Evolutionary conservation across 2,113 vertebrate species (phyloP).

Genomic region (Tor tambroides): DNA sequence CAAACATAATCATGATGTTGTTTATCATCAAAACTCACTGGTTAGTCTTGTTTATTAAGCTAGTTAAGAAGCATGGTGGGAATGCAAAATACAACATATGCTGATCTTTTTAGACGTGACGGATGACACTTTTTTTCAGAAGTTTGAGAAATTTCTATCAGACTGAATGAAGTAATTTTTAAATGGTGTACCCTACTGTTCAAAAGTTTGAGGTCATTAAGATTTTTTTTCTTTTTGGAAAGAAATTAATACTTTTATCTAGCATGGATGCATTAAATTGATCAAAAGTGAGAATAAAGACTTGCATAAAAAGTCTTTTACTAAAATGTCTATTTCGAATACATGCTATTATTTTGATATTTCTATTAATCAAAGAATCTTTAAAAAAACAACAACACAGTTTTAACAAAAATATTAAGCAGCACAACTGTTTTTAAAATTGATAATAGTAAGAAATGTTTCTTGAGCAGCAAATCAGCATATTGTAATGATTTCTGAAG

Average conservation of each 20-base stretch:
- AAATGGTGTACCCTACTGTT: not conserved
- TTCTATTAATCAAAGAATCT: not conserved
- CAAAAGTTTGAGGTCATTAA: not conserved
- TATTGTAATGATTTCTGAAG: not conserved
- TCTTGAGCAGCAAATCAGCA: not conserved
- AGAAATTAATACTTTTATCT: not conserved
- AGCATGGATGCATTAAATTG: not conserved
- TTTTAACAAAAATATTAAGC: not conserved
- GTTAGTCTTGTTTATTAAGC: not conserved
- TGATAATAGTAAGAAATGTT: not conserved
- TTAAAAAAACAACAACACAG: not conserved
- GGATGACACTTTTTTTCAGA: not conserved
- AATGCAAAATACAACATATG: not conserved
- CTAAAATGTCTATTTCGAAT: not conserved
- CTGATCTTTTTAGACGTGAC: not conserved
- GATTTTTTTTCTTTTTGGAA: not conserved
- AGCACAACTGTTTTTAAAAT: not conserved
- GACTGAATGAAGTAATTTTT: not conserved
- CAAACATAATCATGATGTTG: not conserved
- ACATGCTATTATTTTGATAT: not conserved
- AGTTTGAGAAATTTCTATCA: not conserved
- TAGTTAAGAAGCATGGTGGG: not conserved
- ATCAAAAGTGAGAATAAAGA: not conserved
- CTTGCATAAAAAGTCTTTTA: not conserved
- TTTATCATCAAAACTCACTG: not conserved